Percentiles rank a stretch among this genome's conserved stretches.
Evolutionary conservation across 2,113 vertebrate species (phyloP).

Genomic region (Labeo catla): DNA sequence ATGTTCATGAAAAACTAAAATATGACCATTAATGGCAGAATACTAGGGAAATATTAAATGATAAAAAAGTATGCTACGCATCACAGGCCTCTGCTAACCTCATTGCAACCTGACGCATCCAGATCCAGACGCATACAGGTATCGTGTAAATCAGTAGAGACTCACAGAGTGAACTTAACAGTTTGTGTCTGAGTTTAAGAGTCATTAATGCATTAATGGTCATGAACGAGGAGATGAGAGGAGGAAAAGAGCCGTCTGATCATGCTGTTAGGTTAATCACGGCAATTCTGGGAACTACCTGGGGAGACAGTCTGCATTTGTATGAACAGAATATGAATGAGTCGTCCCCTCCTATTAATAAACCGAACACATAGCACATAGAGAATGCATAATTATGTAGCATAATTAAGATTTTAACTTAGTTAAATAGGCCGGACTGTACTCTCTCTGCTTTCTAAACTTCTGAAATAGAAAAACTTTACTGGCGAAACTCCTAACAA

Average conservation of each 20-base stretch:
- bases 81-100: background rate
- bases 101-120: background rate
- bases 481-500: background rate
- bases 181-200: slow-evolving; percentile 1
- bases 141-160: background rate
- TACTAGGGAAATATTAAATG: no score
- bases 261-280: slow-evolving; percentile 35
- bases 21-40: background rate
- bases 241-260: slow-evolving; percentile 7
- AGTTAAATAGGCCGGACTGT: background rate
- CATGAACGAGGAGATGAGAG: slow-evolving; percentile 17
- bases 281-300: slow-evolving; percentile 21
- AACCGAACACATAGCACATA: slow-evolving; percentile 11
- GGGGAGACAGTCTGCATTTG: slow-evolving; percentile 31
- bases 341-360: slow-evolving; percentile 5
- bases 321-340: slow-evolving; percentile 37
- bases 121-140: background rate
- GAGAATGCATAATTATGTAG: background rate
- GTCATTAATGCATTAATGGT: slow-evolving; percentile 19
- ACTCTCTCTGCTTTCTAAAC: background rate
- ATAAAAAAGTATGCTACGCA: background rate
- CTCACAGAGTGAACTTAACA: slow-evolving; percentile 4
- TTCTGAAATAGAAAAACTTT: background rate
- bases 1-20: background rate
- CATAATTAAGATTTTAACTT: slow-evolving; percentile 9